phyloP scores from a whole-genome alignment of 2,797 vertebrate species.

The Sebastes paucispinis region DNA sequence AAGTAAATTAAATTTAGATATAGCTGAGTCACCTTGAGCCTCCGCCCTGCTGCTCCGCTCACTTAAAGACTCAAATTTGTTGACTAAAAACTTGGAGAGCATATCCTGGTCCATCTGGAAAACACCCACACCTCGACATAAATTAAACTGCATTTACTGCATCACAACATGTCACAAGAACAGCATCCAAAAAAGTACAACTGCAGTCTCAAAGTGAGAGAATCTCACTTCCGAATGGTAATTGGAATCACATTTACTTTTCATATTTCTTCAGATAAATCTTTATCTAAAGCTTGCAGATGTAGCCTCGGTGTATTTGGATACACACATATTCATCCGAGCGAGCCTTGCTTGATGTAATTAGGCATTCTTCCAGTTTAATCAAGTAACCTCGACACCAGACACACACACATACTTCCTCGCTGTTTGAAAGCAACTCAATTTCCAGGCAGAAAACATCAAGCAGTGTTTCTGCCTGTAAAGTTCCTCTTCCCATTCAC shows the following conservation, averaged over 20 bases:
- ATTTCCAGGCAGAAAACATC: constrained; percentile 43
- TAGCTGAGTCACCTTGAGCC: constrained; percentile 16
- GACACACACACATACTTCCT: constrained; percentile 20
- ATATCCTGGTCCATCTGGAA: constrained; percentile 14
- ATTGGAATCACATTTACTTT: constrained; percentile 48
- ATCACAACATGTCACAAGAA: not conserved
- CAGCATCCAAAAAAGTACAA: constrained; percentile 17
- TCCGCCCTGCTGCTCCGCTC: constrained; percentile 3
- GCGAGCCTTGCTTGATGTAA: constrained; percentile 61
- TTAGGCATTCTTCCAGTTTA: constrained; percentile 73
- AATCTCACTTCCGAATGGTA: constrained; percentile 27
- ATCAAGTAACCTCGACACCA: constrained; percentile 49
- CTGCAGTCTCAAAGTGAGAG: not conserved
- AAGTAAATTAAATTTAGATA: constrained; percentile 10
- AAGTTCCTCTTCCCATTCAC: constrained; percentile 34
- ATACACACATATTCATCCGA: constrained; percentile 45
- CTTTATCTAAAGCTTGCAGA: constrained; percentile 71
- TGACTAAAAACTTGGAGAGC: constrained; percentile 4
- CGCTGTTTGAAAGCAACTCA: constrained; percentile 40
- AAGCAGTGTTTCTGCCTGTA: constrained; percentile 20
- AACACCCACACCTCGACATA: not conserved
- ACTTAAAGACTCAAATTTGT: not conserved
- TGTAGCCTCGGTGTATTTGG: constrained; percentile 60
- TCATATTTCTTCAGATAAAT: constrained; percentile 56
- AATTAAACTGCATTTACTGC: constrained; percentile 1